Evolutionary conservation across 2,113 vertebrate genomes (phyloP).

Genomic region (Cettia cetti): DNA sequence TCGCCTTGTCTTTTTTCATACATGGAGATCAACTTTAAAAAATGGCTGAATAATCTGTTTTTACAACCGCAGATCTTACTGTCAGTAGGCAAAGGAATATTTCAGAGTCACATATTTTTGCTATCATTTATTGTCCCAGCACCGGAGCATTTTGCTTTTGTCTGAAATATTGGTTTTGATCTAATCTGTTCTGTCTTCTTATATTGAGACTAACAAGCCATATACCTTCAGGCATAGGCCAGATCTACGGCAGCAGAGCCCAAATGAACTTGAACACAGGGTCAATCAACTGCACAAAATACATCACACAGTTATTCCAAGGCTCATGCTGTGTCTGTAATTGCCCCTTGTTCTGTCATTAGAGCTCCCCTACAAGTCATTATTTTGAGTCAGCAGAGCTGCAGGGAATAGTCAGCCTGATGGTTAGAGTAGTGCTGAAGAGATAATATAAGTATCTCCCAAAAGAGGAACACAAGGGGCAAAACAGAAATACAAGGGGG

Average conservation of each 20-base stretch:
- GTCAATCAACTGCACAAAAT: slow-evolving; percentile 75
- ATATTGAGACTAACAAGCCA: slow-evolving; percentile 74
- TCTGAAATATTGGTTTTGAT: slow-evolving; percentile 39
- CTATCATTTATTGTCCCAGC: neutral
- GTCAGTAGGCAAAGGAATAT: slow-evolving; percentile 15
- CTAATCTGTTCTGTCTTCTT: slow-evolving; percentile 67
- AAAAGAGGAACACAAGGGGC: slow-evolving; percentile 32
- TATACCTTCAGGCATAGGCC: slow-evolving; percentile 63
- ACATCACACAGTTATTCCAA: slow-evolving; percentile 69
- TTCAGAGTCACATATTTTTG: neutral
- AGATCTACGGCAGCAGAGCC: slow-evolving; percentile 54
- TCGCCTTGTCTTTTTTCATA: neutral
- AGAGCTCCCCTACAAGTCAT: slow-evolving; percentile 73
- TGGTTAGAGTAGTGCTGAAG: slow-evolving; percentile 56
- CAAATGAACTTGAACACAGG: slow-evolving; percentile 73
- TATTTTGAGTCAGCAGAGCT: slow-evolving; percentile 77
- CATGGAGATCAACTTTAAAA: neutral
- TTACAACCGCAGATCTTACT: neutral
- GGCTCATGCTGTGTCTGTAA: slow-evolving; percentile 72
- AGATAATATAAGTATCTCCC: slow-evolving; percentile 66
- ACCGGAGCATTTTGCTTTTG: slow-evolving; percentile 33
- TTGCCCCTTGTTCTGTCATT: slow-evolving; percentile 80
- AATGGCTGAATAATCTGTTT: neutral
- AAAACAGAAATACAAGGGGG: neutral
- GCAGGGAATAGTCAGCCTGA: slow-evolving; percentile 68